Base-by-base conservation (phyloP, 2,888 invertebrate genomes). In the Sthenelais limicola region DNA sequence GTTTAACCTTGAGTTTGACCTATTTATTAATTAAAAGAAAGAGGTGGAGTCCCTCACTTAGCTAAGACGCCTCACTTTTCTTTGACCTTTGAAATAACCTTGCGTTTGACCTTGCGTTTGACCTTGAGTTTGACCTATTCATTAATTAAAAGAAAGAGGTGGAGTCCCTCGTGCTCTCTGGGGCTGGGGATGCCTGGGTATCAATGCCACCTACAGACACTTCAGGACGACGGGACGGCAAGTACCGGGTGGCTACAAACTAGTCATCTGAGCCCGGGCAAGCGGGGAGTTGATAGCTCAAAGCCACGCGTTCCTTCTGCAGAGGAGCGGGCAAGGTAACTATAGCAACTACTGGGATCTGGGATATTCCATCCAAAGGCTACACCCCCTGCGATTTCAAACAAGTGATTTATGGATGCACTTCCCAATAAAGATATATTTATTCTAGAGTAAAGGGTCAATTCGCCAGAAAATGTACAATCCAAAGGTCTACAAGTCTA, bases 131-230 rank as follows among this genome's bases (percentile, higher is more conserved):
- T 52, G 52, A 38, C 18, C 12, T n/a, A n/a, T n/a, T 43, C 47
- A 18, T 43, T 43, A 26, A 51, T 24, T 51, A 24, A 30, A 18
- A 69, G 69, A 35, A 70, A 70, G 30, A 38, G 56, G n/a, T 70
- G 70, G 70, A 18, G 32, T 15, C 35, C 70, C 3, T 54, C 56
- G 3, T 70, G 70, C 43, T 43, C 38, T 15, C 38, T 70, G 26
- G 70, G 70, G 30, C 52, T 33, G 28, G 70, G 70, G 7, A 70
- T 70, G 70, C 33, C 56, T 3, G 70, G 70, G 21, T 70, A 70
- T 54, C 70, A 70, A 47, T 70, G 70, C 56, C 70, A 70, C 56
- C 70, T 70, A 5, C 24, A 21, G 33, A 18, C 56, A 12, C 26
- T 70, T 26, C 54, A 28, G 24, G 56, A 56, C 33, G 43, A 70